A percentile compares a stretch with the other conserved stretches of the same genome.
These are phyloP conservation scores for Latrodectus hesperus DNA, from an alignment of 2,888 invertebrate genomes.

Conservation along the genomic window DNA sequence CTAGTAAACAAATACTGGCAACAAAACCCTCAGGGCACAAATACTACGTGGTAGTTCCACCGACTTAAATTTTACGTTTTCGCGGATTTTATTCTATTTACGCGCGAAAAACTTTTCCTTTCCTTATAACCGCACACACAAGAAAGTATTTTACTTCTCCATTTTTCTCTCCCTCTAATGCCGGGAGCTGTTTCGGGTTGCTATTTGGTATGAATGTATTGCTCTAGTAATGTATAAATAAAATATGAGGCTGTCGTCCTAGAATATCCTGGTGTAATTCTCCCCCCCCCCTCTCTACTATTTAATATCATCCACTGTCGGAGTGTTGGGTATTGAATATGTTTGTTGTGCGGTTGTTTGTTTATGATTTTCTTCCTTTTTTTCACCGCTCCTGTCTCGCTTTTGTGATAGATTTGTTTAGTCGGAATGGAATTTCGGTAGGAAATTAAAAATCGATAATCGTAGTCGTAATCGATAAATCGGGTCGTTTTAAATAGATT, in stretches of 20 bases:
- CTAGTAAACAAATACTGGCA: too few relatives aligned
- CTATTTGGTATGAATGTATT: constrained; percentile 21
- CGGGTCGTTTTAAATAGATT: neutral
- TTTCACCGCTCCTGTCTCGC: neutral
- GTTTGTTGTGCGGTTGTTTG: neutral
- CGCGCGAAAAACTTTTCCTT: constrained; percentile 16
- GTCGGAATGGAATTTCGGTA: neutral
- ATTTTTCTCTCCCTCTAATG: constrained; percentile 13
- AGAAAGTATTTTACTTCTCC: constrained; percentile 5
- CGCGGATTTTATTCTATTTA: constrained; percentile 41
- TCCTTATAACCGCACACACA: constrained; percentile 6
- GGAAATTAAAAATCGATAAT: neutral
- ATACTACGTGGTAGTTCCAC: too few relatives aligned
- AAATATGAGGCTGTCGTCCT: constrained; percentile 45
- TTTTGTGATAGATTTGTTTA: neutral
- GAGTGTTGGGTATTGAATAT: neutral
- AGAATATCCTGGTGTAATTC: constrained; percentile 9
- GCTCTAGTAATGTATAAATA: constrained; percentile 35
- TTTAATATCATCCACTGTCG: constrained; percentile 1
- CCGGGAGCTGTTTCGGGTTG: constrained; percentile 21
- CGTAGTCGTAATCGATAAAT: neutral
- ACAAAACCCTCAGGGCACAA: too few relatives aligned
- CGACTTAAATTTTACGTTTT: neutral
- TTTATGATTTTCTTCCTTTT: neutral
- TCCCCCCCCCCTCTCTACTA: neutral